These are phyloP conservation scores for Casuarius casuarius DNA, from an alignment of 2,113 vertebrate genomes.

Conservation along the genomic window DNA sequence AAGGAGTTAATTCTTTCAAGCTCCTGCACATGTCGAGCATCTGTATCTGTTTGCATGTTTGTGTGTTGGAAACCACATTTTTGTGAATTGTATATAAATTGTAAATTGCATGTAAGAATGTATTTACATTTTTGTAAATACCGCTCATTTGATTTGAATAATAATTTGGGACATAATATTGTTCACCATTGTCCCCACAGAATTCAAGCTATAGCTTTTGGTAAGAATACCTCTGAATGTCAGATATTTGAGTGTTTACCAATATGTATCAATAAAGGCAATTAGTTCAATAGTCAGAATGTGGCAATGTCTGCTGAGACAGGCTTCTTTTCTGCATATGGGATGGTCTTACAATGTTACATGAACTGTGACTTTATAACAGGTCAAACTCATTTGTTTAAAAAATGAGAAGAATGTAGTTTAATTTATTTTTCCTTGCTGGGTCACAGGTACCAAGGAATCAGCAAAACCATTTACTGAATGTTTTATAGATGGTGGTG, in stretches of 20 bases:
- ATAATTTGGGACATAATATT: background rate
- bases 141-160: background rate
- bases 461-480: constrained; percentile 8
- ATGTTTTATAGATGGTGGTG: constrained; percentile 28
- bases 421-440: constrained; percentile 21
- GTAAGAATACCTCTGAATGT: background rate
- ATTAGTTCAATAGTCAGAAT: constrained; percentile 47
- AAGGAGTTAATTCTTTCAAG: background rate
- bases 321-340: constrained; percentile 35
- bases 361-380: constrained; percentile 15
- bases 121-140: background rate
- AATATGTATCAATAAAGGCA: constrained; percentile 17
- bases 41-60: background rate
- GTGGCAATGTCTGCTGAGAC: constrained; percentile 21
- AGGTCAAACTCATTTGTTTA: constrained; percentile 22
- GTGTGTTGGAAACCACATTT: background rate
- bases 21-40: background rate
- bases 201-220: background rate
- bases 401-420: background rate
- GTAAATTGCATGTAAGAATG: too few species aligned
- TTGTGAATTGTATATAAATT: background rate
- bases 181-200: background rate
- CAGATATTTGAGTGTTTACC: background rate
- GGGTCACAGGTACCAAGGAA: constrained; percentile 28
- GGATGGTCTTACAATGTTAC: constrained; percentile 5